phyloP scores from a whole-genome alignment of 2,113 vertebrate species.

The Cranoglanis bouderius region DNA sequence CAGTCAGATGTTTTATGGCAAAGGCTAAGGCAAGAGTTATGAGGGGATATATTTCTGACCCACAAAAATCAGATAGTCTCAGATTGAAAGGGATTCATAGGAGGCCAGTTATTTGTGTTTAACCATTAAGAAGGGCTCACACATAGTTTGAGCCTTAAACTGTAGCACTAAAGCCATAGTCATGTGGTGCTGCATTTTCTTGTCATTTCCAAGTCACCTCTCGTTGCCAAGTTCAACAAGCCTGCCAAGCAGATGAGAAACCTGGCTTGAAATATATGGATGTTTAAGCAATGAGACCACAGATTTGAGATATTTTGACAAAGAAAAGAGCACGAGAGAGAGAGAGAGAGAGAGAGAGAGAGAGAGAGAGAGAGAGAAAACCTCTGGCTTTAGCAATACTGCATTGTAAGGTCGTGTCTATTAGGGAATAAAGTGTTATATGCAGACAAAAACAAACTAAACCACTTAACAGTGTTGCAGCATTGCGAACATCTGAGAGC shows the following conservation, averaged over 20 bases:
- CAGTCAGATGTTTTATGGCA: neutral
- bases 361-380: neutral
- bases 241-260: conserved; percentile 39
- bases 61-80: neutral
- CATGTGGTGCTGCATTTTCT: neutral
- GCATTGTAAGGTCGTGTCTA: neutral
- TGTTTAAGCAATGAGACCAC: conserved; percentile 41
- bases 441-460: neutral
- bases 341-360: neutral
- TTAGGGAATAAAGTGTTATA: neutral
- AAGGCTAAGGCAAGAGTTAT: neutral
- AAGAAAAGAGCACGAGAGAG: neutral
- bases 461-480: neutral
- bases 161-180: neutral
- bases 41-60: neutral
- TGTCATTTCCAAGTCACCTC: conserved; percentile 19
- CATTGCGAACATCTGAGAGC: neutral
- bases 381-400: neutral
- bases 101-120: neutral
- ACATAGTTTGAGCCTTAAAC: neutral
- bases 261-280: conserved; percentile 19
- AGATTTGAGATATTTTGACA: conserved; percentile 28
- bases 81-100: neutral
- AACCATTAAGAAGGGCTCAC: neutral
- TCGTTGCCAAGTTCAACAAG: conserved; percentile 35